Evolutionary conservation across 2,113 vertebrate species (phyloP), one percentile per base, ranked within the genome.

Genomic region (Esox niger): DNA sequence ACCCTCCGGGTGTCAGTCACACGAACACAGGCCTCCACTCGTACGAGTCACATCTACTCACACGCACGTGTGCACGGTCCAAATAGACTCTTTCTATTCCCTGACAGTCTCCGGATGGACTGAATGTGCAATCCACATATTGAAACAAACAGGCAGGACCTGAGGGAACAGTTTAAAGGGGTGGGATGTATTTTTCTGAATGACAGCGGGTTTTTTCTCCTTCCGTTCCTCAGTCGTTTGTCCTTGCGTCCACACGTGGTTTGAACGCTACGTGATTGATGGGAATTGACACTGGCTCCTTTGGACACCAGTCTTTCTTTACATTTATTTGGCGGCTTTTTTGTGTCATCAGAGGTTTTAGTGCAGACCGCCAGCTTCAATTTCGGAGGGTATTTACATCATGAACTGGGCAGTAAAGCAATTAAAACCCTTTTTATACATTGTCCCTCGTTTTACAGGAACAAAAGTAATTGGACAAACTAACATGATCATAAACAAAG

Each of bases 1-100:
- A 78, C 78, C 77, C 82, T 64, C 59, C 31, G 65, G 68, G 71
- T 88, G 88, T 88, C 84, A 87, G 74, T 86, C 82, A 73, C 63
- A 69, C 62, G 43, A 27, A 25, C 56, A 38, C 57, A 32, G 30
- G 54, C 38, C 30, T 30, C 33, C 31, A 64, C 35, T 69, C 38
- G 56, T 67, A 69, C 63, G 25, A 62, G 31, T 54, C 32, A 64
- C 43, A 70, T 67, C 67, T 62, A 76, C 60, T 63, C 46, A 67
- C 46, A 57, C 49, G 67, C 47, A 55, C 54, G 17, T 59, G 11
- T 64, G 66, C 57, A 71, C 61, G 63, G 57, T 55, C 70, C 73
- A 76, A 76, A 84, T 78, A 76, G 75, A 78, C 75, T 78, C 52
- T 66, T 74, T 33, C 66, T 77, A 68, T 65, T 69, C 62, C 61